Evolutionary conservation across 2,888 invertebrate genomes (phyloP).

Genomic region (Tromatobia lineatoria): DNA sequence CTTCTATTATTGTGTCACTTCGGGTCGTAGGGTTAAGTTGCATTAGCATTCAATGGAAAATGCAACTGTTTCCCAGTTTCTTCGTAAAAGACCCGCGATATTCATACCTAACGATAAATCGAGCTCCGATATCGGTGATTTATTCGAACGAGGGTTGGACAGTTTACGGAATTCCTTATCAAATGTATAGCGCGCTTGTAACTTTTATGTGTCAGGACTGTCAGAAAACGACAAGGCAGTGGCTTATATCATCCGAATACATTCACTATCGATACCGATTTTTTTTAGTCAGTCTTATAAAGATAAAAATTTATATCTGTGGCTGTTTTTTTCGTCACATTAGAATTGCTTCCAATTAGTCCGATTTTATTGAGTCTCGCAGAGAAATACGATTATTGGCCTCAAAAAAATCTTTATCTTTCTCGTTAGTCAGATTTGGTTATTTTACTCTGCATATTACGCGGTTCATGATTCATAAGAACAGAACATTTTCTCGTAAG

Average conservation of each 20-base stretch:
- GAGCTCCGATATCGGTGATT: constrained; percentile 14
- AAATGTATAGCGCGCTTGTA: neutral
- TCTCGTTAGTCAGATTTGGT: no score
- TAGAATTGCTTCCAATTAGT: constrained; percentile 30
- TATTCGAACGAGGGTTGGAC: constrained; percentile 45
- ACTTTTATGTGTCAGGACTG: constrained; percentile 20
- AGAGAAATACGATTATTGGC: constrained; percentile 20
- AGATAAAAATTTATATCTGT: constrained; percentile 26
- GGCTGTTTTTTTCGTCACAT: constrained; percentile 13
- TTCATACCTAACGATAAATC: constrained; percentile 36
- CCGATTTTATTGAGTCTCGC: constrained; percentile 33
- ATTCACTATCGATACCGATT: constrained; percentile 28
- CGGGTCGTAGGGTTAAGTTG: constrained; percentile 5
- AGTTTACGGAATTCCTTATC: constrained; percentile 59
- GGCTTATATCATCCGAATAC: constrained; percentile 36
- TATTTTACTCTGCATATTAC: no score
- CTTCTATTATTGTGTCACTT: constrained; percentile 15
- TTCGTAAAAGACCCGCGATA: constrained; percentile 21
- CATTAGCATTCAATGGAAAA: constrained; percentile 48
- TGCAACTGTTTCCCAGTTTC: constrained; percentile 44
- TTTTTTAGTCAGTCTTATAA: constrained; percentile 11
- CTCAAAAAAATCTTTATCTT: constrained; percentile 3
- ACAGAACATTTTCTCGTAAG: no score
- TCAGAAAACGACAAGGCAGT: constrained; percentile 3
- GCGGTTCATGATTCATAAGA: no score